These are phyloP conservation scores for Stenolophus ochropezus DNA, from an alignment of 2,888 invertebrate genomes.

Conservation along the genomic window DNA sequence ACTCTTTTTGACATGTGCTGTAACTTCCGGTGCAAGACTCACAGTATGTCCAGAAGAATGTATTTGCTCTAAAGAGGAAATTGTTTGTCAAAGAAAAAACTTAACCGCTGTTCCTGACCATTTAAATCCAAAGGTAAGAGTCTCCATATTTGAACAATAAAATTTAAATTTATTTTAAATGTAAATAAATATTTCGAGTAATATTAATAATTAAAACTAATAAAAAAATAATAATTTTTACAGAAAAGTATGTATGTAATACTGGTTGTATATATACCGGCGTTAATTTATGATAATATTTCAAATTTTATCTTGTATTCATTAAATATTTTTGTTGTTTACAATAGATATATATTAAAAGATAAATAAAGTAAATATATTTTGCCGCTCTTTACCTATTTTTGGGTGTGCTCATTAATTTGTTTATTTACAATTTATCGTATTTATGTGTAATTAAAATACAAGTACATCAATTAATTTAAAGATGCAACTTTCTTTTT, in stretches of 20 bases:
- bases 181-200: too few relatives aligned
- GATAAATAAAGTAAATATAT: neutral
- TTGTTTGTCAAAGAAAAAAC: conserved; percentile 61
- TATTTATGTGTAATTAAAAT: too few relatives aligned
- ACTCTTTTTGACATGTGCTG: conserved; percentile 4
- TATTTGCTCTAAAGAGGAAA: conserved; percentile 31
- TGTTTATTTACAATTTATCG: too few relatives aligned
- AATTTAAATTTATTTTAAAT: too few relatives aligned
- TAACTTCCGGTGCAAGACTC: neutral
- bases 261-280: neutral
- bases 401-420: too few relatives aligned
- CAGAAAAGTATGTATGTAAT: neutral
- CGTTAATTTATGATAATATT: neutral
- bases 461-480: too few relatives aligned
- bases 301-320: neutral
- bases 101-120: conserved; percentile 72
- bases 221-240: neutral
- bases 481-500: too few relatives aligned
- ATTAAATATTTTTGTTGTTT: neutral
- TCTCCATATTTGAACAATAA: too few relatives aligned
- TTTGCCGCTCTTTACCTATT: neutral
- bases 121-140: conserved; percentile 70
- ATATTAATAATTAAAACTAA: too few relatives aligned
- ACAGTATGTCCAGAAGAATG: conserved; percentile 38
- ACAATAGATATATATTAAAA: neutral